Evolutionary conservation across 2,113 vertebrate species (phyloP), one percentile per base, ranked within the genome.

Genomic region (Bungarus multicinctus): DNA sequence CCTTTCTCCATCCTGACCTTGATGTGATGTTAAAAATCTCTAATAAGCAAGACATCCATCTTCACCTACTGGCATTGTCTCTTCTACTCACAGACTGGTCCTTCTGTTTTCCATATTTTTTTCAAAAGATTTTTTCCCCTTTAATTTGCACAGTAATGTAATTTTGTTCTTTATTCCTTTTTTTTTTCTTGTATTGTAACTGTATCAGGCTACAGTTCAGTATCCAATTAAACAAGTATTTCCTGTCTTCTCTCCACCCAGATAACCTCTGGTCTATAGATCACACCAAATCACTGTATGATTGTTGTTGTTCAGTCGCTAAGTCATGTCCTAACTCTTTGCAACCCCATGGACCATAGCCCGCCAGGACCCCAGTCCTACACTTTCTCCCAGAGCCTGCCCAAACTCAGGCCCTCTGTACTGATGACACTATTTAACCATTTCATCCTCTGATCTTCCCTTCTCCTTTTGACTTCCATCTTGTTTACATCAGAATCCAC

Each of bases 21-120:
- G 52, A 91, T 89, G 53, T 91, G 90, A n/a, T 91, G 53, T 93
- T 89, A 85, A 91, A 91, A 91, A 81, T 93, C 89, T 90, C 87
- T 91, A 58, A 91, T 85, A 89, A 91, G 87, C 54, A 85, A 85
- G 53, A 85, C 90, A 93, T 91, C 92, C 89, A 58, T 90, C 88
- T 93, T 54, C 74, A 88, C 64, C 90, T 58, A n/a, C 22, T 91
- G 90, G 47, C 58, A 93, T 25, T 88, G 50, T 55, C 45, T 58
- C 22, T 69, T 91, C 43, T 58, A 6, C 30, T 85, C 69, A 16
- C 16, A n/a, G 57, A 54, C 43, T 58, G 47, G 43, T 89, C 50
- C 45, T 60, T 60, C 30, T 11, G 23, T 22, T 25, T 52, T 30
- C 39, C 54, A 47, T 22, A 43, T 34, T 85, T 87, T 45, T 69